A percentile compares a stretch with the other conserved stretches of the same genome.
Conservation (phyloP, 2,797 vertebrate species). For the Eidolon dupreanum region DNA sequence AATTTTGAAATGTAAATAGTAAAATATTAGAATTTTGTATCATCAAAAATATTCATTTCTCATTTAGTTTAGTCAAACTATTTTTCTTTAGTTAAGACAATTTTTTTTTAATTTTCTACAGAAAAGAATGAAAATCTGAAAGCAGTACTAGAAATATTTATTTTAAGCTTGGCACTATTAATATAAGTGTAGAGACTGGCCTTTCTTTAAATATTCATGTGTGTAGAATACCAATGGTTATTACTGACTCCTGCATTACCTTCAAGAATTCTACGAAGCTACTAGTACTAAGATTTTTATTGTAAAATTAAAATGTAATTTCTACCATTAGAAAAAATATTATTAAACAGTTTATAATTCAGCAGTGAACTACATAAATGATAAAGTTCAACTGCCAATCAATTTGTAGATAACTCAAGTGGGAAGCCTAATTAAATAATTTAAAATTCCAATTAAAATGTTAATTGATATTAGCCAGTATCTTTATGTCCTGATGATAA, state of each 20-base stretch:
- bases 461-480: background rate
- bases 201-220: background rate
- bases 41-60: background rate
- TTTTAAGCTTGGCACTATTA: background rate
- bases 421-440: background rate
- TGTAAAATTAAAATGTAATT: background rate
- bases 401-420: background rate
- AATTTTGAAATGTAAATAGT: background rate
- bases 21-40: background rate
- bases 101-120: background rate
- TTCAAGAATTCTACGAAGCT: background rate
- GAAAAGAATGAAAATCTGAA: background rate
- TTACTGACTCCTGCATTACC: background rate
- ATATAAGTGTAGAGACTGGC: background rate
- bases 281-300: background rate
- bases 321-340: background rate
- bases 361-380: background rate
- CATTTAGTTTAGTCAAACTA: background rate
- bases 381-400: background rate
- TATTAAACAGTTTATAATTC: background rate
- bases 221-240: background rate
- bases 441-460: conserved; percentile 27
- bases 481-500: background rate
- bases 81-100: background rate
- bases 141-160: background rate